A percentile compares a stretch with the other conserved stretches of the same genome.
phyloP scores from a whole-genome alignment of 2,797 vertebrate species.

The Eptatretus atami region DNA sequence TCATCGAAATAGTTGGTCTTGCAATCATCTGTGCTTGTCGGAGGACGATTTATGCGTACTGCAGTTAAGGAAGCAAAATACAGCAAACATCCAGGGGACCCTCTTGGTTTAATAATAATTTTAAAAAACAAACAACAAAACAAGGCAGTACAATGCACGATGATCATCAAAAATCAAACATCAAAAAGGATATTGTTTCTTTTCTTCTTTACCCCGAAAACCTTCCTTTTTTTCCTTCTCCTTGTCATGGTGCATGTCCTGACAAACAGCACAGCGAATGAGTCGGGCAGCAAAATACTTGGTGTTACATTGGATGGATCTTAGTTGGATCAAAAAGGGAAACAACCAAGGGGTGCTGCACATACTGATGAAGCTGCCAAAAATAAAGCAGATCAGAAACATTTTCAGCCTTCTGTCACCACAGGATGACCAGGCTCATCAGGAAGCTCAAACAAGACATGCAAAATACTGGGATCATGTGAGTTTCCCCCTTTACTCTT shows the following conservation, averaged over 20 bases:
- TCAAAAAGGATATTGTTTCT: constrained; percentile 74
- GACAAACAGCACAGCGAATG: neutral
- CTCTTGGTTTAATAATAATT: constrained; percentile 7
- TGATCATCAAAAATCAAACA: neutral
- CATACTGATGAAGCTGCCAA: too few relatives aligned
- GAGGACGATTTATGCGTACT: constrained; percentile 66
- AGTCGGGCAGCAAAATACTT: neutral
- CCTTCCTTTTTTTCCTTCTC: constrained; percentile 51
- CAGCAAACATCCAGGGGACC: neutral
- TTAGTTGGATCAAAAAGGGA: constrained; percentile 11
- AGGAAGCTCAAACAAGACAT: neutral
- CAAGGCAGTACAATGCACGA: neutral
- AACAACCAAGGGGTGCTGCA: constrained; percentile 8
- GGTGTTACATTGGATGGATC: neutral
- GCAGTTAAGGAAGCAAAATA: constrained; percentile 29
- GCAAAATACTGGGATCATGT: neutral
- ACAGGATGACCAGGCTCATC: constrained; percentile 11
- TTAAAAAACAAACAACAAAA: neutral
- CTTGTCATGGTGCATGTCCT: constrained; percentile 56
- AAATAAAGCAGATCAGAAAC: neutral
- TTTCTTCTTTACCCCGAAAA: constrained; percentile 46
- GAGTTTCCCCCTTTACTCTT: too few relatives aligned
- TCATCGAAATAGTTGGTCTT: too few relatives aligned
- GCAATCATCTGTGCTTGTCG: constrained; percentile 88
- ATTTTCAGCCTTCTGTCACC: constrained; percentile 52